Conservation (phyloP, 2,113 vertebrate species). For the Poeciliopsis occidentalis region DNA sequence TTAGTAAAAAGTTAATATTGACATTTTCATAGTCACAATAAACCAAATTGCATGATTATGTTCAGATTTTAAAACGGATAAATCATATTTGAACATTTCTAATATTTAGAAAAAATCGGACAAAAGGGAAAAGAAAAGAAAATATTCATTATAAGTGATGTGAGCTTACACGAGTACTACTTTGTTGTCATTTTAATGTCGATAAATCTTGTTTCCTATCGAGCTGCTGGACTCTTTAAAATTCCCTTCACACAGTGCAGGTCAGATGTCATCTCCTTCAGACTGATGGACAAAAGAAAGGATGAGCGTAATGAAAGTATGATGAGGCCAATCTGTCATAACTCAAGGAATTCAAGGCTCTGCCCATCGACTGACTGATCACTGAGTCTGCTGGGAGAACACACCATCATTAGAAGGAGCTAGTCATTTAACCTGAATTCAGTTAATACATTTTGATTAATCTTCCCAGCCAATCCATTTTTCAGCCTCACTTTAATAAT, state of each 20-base stretch:
- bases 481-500: constrained; percentile 56
- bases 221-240: constrained; percentile 4
- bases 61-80: not conserved
- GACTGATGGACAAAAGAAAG: constrained; percentile 48
- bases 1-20: not conserved
- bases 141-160: too few species aligned
- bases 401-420: constrained; percentile 64
- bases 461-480: constrained; percentile 57
- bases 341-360: constrained; percentile 45
- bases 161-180: too few species aligned
- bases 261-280: constrained; percentile 52
- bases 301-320: constrained; percentile 36
- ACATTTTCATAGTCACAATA: not conserved
- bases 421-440: constrained; percentile 67
- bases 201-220: not conserved
- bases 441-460: constrained; percentile 68
- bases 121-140: too few species aligned
- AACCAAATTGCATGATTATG: not conserved
- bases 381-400: constrained; percentile 58
- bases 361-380: constrained; percentile 62
- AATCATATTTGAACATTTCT: not conserved
- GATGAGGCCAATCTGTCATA: constrained; percentile 54
- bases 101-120: too few species aligned
- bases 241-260: constrained; percentile 30
- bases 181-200: too few species aligned